Conservation (phyloP, 2,797 vertebrate genomes). For the Cephalopachus bancanus region DNA sequence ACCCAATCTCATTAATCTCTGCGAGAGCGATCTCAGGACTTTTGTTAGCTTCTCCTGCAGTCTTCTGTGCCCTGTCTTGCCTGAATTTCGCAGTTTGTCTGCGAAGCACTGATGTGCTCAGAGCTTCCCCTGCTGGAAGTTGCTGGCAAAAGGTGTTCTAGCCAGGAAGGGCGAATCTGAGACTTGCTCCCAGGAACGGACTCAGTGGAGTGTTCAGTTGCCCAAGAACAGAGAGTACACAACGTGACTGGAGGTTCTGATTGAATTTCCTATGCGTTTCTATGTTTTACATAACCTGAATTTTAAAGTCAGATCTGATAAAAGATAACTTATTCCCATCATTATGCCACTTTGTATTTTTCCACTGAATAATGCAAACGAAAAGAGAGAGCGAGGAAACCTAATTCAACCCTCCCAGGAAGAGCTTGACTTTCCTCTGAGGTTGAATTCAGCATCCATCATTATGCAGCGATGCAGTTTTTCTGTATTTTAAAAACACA, state of each 20-base stretch:
- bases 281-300: conserved; percentile 87
- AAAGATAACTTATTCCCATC: conserved; percentile 86
- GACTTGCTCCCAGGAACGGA: conserved; percentile 82
- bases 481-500: conserved; percentile 66
- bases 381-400: conserved; percentile 70
- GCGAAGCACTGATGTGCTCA: conserved; percentile 86
- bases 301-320: conserved; percentile 89
- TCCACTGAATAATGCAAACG: conserved; percentile 86
- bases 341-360: conserved; percentile 87
- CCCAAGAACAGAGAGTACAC: conserved; percentile 84
- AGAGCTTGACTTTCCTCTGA: conserved; percentile 81
- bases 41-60: not conserved
- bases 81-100: conserved; percentile 79
- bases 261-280: conserved; percentile 87
- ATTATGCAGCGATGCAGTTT: conserved; percentile 12
- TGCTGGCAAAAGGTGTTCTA: conserved; percentile 86
- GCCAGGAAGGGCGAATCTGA: conserved; percentile 82
- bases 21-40: not conserved
- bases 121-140: conserved; percentile 92
- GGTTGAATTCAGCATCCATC: conserved; percentile 57
- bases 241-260: conserved; percentile 86
- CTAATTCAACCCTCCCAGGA: conserved; percentile 77
- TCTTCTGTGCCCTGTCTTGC: conserved; percentile 47
- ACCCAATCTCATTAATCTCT: conserved; percentile 30
- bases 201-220: conserved; percentile 79